These are phyloP conservation scores for Embidobia sp. DNA, from an alignment of 2,888 invertebrate species.

Conservation along the genomic window DNA sequence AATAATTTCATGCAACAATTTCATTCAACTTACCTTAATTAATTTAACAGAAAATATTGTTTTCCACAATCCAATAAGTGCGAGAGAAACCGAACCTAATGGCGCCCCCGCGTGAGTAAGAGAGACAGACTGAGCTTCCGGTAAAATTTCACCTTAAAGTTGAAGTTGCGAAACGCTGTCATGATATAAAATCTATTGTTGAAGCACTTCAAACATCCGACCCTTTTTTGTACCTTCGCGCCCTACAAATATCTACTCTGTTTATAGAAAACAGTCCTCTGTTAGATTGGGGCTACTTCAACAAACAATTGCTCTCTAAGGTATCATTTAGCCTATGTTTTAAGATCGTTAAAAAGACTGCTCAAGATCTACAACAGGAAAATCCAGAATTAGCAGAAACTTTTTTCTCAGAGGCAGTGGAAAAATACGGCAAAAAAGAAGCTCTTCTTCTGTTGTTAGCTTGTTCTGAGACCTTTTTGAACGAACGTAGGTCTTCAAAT, in stretches of 20 bases:
- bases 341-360: constrained; percentile 71
- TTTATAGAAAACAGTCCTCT: constrained; percentile 70
- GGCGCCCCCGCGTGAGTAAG: no score
- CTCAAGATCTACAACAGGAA: constrained; percentile 63
- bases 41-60: no score
- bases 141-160: no score
- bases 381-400: constrained; percentile 66
- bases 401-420: constrained; percentile 8
- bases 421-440: constrained; percentile 9
- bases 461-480: constrained; percentile 29
- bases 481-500: background rate
- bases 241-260: constrained; percentile 73
- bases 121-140: no score
- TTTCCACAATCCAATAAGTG: no score
- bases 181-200: constrained; percentile 65
- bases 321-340: constrained; percentile 71
- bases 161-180: constrained; percentile 71
- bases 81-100: no score
- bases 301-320: constrained; percentile 68
- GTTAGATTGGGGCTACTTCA: constrained; percentile 70
- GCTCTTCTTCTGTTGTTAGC: constrained; percentile 11
- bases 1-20: no score
- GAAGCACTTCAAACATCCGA: constrained; percentile 76
- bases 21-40: no score
- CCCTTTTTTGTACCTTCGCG: constrained; percentile 69